Evolutionary conservation across 2,113 vertebrate genomes (phyloP).

Genomic region (Rhizomys pruinosus): DNA sequence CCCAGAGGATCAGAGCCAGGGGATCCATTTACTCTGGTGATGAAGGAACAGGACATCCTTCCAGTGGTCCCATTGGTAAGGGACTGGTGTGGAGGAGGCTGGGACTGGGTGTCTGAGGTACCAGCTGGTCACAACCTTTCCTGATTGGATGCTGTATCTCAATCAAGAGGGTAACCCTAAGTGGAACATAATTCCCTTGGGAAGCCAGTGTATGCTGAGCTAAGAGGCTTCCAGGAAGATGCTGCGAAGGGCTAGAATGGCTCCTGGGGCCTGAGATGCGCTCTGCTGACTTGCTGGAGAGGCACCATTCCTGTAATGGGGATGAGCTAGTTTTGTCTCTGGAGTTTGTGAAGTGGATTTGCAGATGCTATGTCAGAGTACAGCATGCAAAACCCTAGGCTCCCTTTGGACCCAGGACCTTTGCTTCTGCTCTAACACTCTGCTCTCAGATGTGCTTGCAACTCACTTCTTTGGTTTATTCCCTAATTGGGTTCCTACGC

Average conservation of each 20-base stretch:
- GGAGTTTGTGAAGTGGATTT: neutral
- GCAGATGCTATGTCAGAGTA: neutral
- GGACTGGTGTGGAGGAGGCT: neutral
- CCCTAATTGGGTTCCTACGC: too few species aligned
- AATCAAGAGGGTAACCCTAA: neutral
- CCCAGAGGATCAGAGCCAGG: neutral
- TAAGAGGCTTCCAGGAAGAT: constrained; percentile 64
- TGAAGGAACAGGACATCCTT: neutral
- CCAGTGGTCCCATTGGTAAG: neutral
- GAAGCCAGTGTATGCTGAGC: constrained; percentile 38
- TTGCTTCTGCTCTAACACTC: neutral
- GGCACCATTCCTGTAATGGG: constrained; percentile 16
- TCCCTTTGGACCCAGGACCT: neutral
- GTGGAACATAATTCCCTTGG: neutral
- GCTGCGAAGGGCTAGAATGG: constrained; percentile 33
- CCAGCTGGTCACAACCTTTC: constrained; percentile 5
- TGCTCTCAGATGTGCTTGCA: neutral
- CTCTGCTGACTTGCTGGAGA: constrained; percentile 53
- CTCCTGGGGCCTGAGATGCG: neutral
- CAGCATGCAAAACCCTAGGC: neutral
- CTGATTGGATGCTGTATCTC: neutral
- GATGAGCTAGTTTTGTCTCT: constrained; percentile 23
- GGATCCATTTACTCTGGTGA: neutral
- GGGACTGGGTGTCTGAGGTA: neutral
- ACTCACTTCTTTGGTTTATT: too few species aligned